Evolutionary conservation across 2,888 invertebrate genomes (phyloP).

Genomic region (Helobdella robusta): DNA sequence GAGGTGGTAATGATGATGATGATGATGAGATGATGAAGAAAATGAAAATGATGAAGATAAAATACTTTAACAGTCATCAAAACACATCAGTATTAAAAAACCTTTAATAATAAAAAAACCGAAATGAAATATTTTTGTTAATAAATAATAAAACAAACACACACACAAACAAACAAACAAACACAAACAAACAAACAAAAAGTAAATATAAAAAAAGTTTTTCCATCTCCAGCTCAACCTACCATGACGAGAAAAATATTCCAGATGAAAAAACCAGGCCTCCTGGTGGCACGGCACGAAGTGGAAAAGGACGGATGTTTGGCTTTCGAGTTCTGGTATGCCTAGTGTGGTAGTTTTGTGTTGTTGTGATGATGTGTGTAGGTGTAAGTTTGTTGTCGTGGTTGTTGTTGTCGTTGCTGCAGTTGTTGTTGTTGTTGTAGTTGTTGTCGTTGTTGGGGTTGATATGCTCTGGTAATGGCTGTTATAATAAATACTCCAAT

Average conservation of each 20-base stretch:
- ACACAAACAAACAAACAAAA: too few species aligned
- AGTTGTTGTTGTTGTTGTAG: too few species aligned
- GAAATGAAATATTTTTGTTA: too few species aligned
- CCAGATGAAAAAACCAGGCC: slow-evolving; percentile 38
- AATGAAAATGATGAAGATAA: not conserved
- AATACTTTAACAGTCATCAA: not conserved
- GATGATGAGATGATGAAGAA: not conserved
- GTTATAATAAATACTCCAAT: too few species aligned
- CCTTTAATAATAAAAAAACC: too few species aligned
- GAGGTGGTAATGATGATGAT: not conserved
- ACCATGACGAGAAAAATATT: slow-evolving; percentile 39
- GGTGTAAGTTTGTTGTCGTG: not conserved
- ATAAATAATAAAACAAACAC: too few species aligned
- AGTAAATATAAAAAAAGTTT: too few species aligned
- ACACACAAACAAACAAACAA: too few species aligned
- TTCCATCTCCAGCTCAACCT: too few species aligned
- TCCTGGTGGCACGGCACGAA: slow-evolving; percentile 36
- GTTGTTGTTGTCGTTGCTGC: not conserved
- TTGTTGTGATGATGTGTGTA: not conserved
- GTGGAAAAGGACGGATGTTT: slow-evolving; percentile 37
- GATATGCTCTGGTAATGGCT: too few species aligned
- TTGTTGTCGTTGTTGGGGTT: too few species aligned
- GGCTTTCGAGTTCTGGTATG: slow-evolving; percentile 36
- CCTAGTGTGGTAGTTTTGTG: slow-evolving; percentile 4
- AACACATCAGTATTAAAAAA: too few species aligned